A percentile compares a stretch with the other conserved stretches of the same genome.
Evolutionary conservation across 30 jellyfish, hydroid and myxozoan species (phyloP).

Genomic region (Mastigias papua): DNA sequence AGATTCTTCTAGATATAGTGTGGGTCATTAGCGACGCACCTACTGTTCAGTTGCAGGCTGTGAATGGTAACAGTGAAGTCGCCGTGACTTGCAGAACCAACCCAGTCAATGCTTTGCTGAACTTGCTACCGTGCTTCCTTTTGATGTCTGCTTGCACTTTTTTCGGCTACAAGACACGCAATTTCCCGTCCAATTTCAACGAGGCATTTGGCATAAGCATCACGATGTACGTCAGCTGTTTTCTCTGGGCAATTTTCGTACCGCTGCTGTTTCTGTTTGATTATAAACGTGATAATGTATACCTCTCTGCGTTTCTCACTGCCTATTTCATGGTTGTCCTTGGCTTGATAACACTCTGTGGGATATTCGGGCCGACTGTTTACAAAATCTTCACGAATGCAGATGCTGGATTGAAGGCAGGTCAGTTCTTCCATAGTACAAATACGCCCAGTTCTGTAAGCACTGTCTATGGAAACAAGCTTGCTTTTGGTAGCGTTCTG

Average conservation of each 20-base stretch:
- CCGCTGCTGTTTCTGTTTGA: conserved; percentile 54
- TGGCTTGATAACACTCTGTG: conserved; percentile 61
- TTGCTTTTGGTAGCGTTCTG: background rate
- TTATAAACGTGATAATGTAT: conserved; percentile 18
- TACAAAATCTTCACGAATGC: background rate
- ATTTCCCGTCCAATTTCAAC: conserved; percentile 91
- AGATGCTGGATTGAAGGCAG: background rate
- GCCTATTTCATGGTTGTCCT: conserved; percentile 49
- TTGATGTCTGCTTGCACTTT: conserved; percentile 86
- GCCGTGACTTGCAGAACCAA: conserved; percentile 60
- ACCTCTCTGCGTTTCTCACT: conserved; percentile 25
- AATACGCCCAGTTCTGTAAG: conserved; percentile 15
- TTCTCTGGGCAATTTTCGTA: conserved; percentile 80
- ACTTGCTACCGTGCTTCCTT: conserved; percentile 76
- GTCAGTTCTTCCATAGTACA: conserved; percentile 23
- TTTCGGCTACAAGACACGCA: conserved; percentile 93
- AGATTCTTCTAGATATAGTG: conserved; percentile 76
- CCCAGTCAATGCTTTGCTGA: conserved; percentile 67
- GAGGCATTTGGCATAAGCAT: conserved; percentile 91
- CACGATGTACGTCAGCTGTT: conserved; percentile 93
- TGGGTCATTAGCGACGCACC: conserved; percentile 94
- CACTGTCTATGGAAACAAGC: background rate
- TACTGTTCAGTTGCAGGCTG: conserved; percentile 17
- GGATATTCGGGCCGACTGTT: conserved; percentile 72
- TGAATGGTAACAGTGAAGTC: conserved; percentile 37